Percentiles rank a stretch among this genome's conserved stretches.
Conservation (phyloP, 2,888 invertebrate genomes). For the Podabrus alpinus region DNA sequence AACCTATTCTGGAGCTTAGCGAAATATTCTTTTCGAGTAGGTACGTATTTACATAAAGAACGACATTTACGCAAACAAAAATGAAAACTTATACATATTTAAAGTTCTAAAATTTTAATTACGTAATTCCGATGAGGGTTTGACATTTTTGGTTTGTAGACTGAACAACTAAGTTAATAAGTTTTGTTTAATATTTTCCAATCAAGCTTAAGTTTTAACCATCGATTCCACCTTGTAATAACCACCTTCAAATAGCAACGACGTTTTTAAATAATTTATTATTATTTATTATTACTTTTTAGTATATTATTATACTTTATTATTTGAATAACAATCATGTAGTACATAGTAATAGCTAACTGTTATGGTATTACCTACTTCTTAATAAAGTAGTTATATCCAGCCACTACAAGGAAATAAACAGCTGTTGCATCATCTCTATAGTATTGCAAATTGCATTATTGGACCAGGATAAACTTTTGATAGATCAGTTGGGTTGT, state of each 20-base stretch:
- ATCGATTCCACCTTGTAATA: background rate
- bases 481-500: constrained; percentile 46
- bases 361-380: background rate
- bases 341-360: background rate
- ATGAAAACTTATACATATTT: background rate
- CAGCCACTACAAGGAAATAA: background rate
- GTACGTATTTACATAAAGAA: background rate
- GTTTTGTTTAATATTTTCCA: background rate
- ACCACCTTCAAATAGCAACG: background rate
- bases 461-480: constrained; percentile 46
- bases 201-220: background rate
- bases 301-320: too few species aligned
- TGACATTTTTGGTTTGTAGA: background rate
- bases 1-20: too few species aligned
- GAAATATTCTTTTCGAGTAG: too few species aligned
- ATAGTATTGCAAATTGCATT: constrained; percentile 44
- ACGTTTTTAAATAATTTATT: background rate
- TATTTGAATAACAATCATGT: background rate
- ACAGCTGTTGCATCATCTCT: background rate
- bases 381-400: background rate
- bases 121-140: background rate
- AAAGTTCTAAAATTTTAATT: background rate
- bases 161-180: background rate
- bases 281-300: too few species aligned
- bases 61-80: background rate